These are phyloP conservation scores for Lasioglossum figueresi DNA, from an alignment of 2,888 invertebrate genomes.

Conservation along the genomic window DNA sequence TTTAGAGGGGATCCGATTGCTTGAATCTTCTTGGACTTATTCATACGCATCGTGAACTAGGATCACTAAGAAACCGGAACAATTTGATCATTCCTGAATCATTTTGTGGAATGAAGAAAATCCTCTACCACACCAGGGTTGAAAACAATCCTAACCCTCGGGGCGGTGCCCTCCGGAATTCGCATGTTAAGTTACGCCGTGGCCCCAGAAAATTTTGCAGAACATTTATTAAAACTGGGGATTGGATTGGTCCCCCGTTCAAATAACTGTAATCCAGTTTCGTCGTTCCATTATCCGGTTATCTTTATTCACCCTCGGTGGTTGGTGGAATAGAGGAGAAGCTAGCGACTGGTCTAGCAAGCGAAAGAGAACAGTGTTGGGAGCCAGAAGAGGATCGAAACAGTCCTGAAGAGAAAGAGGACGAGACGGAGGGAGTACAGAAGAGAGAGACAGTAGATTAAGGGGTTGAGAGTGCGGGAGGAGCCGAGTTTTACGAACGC, in stretches of 20 bases:
- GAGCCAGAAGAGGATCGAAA: not conserved
- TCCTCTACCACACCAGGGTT: no score
- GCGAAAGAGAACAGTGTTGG: not conserved
- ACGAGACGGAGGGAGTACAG: not conserved
- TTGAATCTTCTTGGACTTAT: not conserved
- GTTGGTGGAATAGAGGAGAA: constrained; percentile 38
- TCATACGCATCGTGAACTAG: not conserved
- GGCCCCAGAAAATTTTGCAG: constrained; percentile 36
- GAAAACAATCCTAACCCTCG: no score
- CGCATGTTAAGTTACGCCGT: constrained; percentile 2
- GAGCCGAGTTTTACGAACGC: constrained; percentile 80
- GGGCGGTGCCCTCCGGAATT: not conserved
- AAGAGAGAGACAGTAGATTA: not conserved
- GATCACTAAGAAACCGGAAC: not conserved
- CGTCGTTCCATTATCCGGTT: constrained; percentile 77
- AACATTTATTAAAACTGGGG: constrained; percentile 62
- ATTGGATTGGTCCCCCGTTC: constrained; percentile 40
- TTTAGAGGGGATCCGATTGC: not conserved
- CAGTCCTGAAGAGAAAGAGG: not conserved
- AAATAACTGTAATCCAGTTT: constrained; percentile 64
- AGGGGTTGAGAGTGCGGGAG: constrained; percentile 30
- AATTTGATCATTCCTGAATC: not conserved
- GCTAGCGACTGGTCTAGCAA: not conserved
- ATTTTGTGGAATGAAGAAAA: not conserved
- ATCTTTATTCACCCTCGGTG: constrained; percentile 79